Base-by-base conservation (phyloP, 2,797 vertebrate genomes). In the Etheostoma perlongum region DNA sequence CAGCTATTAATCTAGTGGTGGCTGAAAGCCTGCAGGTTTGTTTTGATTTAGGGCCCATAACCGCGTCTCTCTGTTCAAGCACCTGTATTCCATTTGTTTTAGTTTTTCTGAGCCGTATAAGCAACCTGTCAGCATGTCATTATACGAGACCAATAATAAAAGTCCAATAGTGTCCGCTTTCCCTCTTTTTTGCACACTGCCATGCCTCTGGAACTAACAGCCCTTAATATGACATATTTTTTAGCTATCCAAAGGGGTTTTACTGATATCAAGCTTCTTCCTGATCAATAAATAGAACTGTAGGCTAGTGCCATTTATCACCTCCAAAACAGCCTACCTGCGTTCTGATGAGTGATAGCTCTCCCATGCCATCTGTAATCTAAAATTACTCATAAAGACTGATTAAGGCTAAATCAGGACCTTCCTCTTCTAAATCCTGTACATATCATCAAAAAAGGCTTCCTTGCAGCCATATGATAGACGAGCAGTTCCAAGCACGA, bases 111-210 rank as follows among this genome's bases (percentile, higher is more conserved):
- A 94, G 93, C 94, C 85, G 86, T 95, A 95, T 95, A 94, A 96
- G 91, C 91, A 92, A 93, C 64, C 92, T 96, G 95, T 96, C 96
- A 95, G 93, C 88, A 92, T 95, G 93, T 94, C 95, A 96, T 93
- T 95, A 95, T 96, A 96, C 96, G 95, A 96, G 93, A 86, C 86
- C 92, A 96, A 96, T 96, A 95, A 96, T 97, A 95, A 96, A 95
- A 95, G 94, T 95, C 95, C 96, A 96, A 96, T 95, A 96, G 36
- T 33, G 15, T 46, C 54, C 7, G 19, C 14, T n/a, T 61, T 53
- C 10, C 33, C 40, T 73, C 48, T 40, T 40, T 36, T 81, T 59
- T 58, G 15, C 51, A 63, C 55, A 85, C 88, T 93, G 86, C 85
- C 86, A 86, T 88, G 74, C 73, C 48, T 85, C 81, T 90, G 84